Conservation (phyloP, 2,113 vertebrate species). For the Malaclemys terrapin region DNA sequence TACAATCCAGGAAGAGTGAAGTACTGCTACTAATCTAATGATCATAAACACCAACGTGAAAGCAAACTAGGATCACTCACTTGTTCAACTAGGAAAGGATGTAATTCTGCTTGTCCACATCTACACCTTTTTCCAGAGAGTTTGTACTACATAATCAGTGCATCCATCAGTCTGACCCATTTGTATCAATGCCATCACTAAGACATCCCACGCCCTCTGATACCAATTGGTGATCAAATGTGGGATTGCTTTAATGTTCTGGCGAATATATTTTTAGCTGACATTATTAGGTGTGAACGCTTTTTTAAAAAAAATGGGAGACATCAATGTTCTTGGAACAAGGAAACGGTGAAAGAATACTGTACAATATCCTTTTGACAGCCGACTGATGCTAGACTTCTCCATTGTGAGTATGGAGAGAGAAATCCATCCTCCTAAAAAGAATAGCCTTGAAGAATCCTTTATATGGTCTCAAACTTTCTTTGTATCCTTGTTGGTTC, state of each 20-base stretch:
- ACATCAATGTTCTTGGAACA: neutral
- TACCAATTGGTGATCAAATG: neutral
- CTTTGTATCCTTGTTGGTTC: neutral
- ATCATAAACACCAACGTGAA: neutral
- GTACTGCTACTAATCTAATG: neutral
- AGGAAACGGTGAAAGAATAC: neutral
- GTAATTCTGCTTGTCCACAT: neutral
- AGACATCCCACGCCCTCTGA: neutral
- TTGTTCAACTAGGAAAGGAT: neutral
- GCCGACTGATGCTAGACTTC: neutral
- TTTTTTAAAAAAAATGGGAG: neutral
- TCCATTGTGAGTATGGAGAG: neutral
- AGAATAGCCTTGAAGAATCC: neutral
- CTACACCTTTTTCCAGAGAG: neutral
- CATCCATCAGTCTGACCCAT: neutral
- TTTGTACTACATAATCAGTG: neutral
- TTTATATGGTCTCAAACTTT: neutral
- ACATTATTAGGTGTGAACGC: neutral
- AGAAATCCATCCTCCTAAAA: neutral
- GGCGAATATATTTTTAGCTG: neutral
- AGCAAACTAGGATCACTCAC: neutral
- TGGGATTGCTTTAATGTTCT: neutral
- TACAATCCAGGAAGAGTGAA: neutral
- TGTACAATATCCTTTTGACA: neutral
- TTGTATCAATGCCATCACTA: neutral